Conservation (phyloP, 2,113 vertebrate genomes). For the Toxotes chatareus region DNA sequence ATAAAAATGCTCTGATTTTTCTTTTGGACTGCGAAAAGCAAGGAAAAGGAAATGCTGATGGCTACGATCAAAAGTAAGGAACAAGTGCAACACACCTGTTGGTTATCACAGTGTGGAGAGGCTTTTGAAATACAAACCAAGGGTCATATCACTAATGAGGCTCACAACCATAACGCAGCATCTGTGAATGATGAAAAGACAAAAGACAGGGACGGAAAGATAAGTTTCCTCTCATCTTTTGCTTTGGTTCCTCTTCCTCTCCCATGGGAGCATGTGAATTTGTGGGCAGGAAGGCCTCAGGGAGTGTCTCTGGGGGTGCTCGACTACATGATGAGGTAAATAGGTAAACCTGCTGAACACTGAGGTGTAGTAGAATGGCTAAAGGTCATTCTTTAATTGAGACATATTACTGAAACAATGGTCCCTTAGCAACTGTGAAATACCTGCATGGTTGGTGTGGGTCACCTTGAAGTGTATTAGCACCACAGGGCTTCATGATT, state of each 20-base stretch:
- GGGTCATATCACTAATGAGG: constrained; percentile 34
- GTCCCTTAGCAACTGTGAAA: no score
- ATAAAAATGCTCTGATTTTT: background rate
- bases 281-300: background rate
- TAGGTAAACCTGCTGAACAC: background rate
- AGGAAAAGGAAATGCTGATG: constrained; percentile 12
- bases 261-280: constrained; percentile 37
- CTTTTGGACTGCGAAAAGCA: background rate
- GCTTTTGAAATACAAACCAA: constrained; percentile 38
- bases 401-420: no score
- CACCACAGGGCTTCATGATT: no score
- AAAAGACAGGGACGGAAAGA: constrained; percentile 15
- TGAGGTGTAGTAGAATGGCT: no score
- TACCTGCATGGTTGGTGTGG: no score
- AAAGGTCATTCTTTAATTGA: no score
- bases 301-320: constrained; percentile 10
- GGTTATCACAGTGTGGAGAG: constrained; percentile 12
- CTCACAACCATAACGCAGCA: background rate
- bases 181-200: constrained; percentile 17
- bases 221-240: constrained; percentile 17
- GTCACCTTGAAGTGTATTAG: no score
- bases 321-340: background rate
- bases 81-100: constrained; percentile 22
- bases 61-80: constrained; percentile 60
- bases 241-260: background rate